Evolutionary conservation across 2,797 vertebrate species (phyloP).

Genomic region (Malurus splendens): DNA sequence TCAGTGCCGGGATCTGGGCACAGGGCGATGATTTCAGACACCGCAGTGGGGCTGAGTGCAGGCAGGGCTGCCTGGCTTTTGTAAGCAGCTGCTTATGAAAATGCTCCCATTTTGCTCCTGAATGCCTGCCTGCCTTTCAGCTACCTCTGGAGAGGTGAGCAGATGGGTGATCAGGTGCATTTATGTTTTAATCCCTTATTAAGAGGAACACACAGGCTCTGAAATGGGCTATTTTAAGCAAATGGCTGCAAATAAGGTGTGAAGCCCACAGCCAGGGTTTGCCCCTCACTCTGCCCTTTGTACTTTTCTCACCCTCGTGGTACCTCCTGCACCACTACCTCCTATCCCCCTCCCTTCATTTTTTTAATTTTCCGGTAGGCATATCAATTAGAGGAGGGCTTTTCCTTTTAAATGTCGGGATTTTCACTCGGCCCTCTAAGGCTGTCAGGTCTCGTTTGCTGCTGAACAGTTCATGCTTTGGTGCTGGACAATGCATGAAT

Average conservation of each 20-base stretch:
- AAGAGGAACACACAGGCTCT: neutral
- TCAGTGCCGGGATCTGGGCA: rapidly evolving
- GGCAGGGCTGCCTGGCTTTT: neutral
- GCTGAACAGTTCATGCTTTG: slow-evolving; percentile 72
- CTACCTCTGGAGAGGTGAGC: neutral
- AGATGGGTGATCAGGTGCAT: neutral
- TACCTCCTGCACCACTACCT: neutral
- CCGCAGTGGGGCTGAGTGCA: rapidly evolving
- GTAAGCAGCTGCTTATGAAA: neutral
- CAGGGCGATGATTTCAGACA: rapidly evolving
- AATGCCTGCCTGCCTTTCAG: neutral
- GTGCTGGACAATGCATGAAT: slow-evolving; percentile 84
- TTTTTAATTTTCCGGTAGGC: slow-evolving; percentile 19
- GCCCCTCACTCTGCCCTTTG: neutral
- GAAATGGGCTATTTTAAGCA: neutral
- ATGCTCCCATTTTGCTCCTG: neutral
- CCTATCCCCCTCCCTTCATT: neutral
- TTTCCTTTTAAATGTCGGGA: slow-evolving; percentile 63
- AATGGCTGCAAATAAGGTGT: slow-evolving; percentile 15
- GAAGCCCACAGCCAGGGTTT: neutral
- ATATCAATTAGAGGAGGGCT: slow-evolving; percentile 50
- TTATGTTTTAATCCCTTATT: neutral
- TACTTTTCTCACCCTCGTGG: neutral
- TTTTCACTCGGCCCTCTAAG: slow-evolving; percentile 65
- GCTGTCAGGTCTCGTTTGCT: slow-evolving; percentile 84